Base-by-base conservation (phyloP, 2,888 invertebrate genomes). In the Pogonocherus hispidulus region DNA sequence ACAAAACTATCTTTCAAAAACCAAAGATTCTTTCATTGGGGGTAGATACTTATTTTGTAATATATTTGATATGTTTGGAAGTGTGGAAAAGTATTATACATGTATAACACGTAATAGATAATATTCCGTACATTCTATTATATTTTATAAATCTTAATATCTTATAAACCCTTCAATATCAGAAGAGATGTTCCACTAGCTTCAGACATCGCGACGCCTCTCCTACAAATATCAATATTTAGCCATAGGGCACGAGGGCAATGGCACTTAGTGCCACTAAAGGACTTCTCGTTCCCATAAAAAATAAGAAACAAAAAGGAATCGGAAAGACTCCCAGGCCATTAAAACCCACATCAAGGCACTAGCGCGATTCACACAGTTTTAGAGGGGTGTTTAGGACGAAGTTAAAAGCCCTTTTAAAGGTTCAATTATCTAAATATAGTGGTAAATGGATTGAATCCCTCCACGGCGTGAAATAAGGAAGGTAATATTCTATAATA, bases 361-460 rank as follows among this genome's bases (percentile, higher is more conserved):
- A 49, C 22, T 11, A 49, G 22, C 23, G 14, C 23, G 23, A 23
- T 51, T 51, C n/a, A 22, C 49, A 51, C 49, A 23, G 20, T n/a
- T 49, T 49, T 22, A n/a, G n/a, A n/a, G n/a, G n/a, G n/a, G n/a
- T n/a, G n/a, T n/a, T n/a, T n/a, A n/a, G n/a, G n/a, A n/a, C n/a
- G n/a, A n/a, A 32, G 52, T 18, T 52, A 32, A 22, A 14, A 19
- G 23, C 16, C 16, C 22, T 52, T 52, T 14, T 9, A n/a, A 32
- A 52, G 32, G 52, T 16, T 27, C 52, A 32, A 52, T 52, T 52
- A 52, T 22, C 27, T 19, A 32, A 52, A 52, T 52, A 32, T 52
- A 52, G 19, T 19, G 23, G 23, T 23, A 18, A 23, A 18, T 22
- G 27, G 27, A n/a, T 32, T 16, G 8, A 18, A 52, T 18, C 6